A percentile compares a stretch with the other conserved stretches of the same genome.
Evolutionary conservation across 2,888 invertebrate species (phyloP).

Genomic region (Pterostichus niger): DNA sequence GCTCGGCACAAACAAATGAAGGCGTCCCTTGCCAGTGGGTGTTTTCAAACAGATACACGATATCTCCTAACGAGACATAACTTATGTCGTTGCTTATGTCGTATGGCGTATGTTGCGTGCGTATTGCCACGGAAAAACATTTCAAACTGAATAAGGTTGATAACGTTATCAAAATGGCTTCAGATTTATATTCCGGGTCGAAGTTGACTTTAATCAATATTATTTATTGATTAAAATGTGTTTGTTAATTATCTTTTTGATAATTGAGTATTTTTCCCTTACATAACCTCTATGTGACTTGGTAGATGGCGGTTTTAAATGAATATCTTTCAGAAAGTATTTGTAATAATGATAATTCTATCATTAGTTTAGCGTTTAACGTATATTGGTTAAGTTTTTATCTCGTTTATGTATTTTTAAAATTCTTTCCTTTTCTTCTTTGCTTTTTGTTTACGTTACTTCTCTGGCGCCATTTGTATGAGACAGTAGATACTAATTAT

Average conservation of each 20-base stretch:
- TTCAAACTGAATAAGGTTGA: background rate
- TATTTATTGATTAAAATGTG: slow-evolving; percentile 62
- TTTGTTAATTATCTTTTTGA: slow-evolving; percentile 20
- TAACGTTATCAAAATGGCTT: background rate
- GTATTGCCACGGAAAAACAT: background rate
- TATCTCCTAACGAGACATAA: background rate
- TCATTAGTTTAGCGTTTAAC: slow-evolving; percentile 7
- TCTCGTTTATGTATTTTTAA: slow-evolving; percentile 28
- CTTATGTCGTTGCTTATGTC: background rate
- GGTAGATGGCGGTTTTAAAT: no score
- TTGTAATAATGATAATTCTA: slow-evolving; percentile 13
- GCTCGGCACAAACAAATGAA: background rate
- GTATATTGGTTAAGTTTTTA: slow-evolving; percentile 16
- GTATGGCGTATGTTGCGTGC: slow-evolving; percentile 22
- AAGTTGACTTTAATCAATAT: slow-evolving; percentile 45
- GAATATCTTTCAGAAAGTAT: slow-evolving; percentile 1
- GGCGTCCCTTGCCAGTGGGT: slow-evolving; percentile 5
- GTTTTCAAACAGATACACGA: slow-evolving; percentile 3
- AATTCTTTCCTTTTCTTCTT: slow-evolving; percentile 21
- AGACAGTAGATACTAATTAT: background rate
- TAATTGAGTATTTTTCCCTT: slow-evolving; percentile 37
- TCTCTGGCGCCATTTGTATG: background rate
- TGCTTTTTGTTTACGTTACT: background rate
- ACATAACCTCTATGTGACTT: slow-evolving; percentile 25
- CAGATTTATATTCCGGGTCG: slow-evolving; percentile 41